Conservation (phyloP, 2,888 invertebrate genomes). For the Lepidonotus clava region DNA sequence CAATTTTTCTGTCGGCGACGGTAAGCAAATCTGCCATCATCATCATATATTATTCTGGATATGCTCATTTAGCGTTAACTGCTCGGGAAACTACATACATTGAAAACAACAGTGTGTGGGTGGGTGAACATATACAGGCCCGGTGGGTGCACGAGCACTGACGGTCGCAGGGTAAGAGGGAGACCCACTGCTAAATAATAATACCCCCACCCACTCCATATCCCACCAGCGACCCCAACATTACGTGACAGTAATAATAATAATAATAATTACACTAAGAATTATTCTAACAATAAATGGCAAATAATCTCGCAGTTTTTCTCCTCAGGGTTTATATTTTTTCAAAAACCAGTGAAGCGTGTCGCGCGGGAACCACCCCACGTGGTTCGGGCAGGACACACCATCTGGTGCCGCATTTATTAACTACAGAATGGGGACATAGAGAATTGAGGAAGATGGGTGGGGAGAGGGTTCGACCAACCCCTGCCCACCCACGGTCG, state of each 20-base stretch:
- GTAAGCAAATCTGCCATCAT: neutral
- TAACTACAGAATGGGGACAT: neutral
- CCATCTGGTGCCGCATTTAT: neutral
- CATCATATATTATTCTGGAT: neutral
- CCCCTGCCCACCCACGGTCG: too few species aligned
- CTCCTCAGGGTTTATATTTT: neutral
- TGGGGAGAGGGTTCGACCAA: too few species aligned
- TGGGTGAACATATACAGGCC: neutral
- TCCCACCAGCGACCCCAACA: neutral
- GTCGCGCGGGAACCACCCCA: slow-evolving; percentile 6
- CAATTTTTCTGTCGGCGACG: neutral
- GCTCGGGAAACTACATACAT: neutral
- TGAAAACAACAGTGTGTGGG: neutral
- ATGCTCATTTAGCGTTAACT: too few species aligned
- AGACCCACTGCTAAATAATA: too few species aligned
- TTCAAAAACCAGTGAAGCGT: neutral
- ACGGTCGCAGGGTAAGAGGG: too few species aligned
- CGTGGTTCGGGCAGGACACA: neutral
- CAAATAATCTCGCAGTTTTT: slow-evolving; percentile 6
- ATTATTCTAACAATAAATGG: too few species aligned
- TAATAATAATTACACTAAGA: neutral
- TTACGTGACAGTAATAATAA: neutral
- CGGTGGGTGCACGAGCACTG: too few species aligned
- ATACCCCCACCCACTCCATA: too few species aligned
- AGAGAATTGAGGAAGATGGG: neutral